These are phyloP conservation scores for Brassicogethes aeneus DNA, from an alignment of 2,888 invertebrate genomes.

Conservation along the genomic window DNA sequence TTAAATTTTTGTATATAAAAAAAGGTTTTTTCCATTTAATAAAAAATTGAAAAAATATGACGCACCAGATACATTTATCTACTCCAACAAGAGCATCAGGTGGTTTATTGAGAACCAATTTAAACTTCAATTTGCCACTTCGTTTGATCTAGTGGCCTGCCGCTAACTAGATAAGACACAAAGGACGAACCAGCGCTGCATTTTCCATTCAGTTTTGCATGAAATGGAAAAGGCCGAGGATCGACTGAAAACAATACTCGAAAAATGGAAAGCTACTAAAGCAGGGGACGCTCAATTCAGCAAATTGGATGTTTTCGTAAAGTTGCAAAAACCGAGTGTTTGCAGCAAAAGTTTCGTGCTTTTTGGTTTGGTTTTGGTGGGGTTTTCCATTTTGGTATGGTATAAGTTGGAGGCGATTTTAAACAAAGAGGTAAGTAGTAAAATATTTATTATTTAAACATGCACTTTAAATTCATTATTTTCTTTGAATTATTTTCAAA, in stretches of 20 bases:
- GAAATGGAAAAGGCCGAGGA: constrained; percentile 19
- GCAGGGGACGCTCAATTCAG: constrained; percentile 10
- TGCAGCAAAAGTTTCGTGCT: neutral
- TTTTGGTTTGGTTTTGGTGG: no score
- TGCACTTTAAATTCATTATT: no score
- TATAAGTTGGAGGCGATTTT: neutral
- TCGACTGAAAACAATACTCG: constrained; percentile 15
- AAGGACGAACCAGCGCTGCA: neutral
- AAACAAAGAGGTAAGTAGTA: neutral
- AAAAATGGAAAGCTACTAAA: constrained; percentile 16
- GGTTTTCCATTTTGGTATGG: neutral
- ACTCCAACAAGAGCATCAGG: no score
- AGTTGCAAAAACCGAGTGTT: constrained; percentile 1
- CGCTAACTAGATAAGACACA: neutral
- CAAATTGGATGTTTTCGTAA: constrained; percentile 13
- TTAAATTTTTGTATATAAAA: no score
- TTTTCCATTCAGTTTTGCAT: neutral
- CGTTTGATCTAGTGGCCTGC: neutral
- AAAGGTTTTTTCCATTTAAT: no score
- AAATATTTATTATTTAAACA: no score
- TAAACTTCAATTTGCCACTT: neutral
- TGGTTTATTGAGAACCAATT: neutral
- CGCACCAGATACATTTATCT: no score
- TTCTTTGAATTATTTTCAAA: no score
- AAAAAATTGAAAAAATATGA: no score